These are phyloP conservation scores for Sinopyrophorus schimmeli DNA, from an alignment of 2,888 invertebrate species.

Conservation along the genomic window DNA sequence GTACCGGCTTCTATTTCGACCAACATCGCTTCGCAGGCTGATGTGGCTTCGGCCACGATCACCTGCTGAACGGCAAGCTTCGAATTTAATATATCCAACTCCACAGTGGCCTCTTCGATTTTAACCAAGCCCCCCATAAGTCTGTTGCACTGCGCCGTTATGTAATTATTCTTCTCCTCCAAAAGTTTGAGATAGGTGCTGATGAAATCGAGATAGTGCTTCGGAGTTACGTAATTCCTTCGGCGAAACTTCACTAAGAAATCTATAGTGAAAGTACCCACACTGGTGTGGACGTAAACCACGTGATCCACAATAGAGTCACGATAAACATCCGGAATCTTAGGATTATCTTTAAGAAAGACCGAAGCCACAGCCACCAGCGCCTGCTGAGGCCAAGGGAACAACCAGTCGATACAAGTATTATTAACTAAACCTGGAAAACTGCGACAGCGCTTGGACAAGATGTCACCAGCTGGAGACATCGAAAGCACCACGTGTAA, in stretches of 20 bases:
- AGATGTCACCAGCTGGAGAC: conserved; percentile 83
- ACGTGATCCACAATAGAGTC: conserved; percentile 79
- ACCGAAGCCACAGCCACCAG: conserved; percentile 84
- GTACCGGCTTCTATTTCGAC: conserved; percentile 75
- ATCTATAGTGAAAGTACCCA: conserved; percentile 71
- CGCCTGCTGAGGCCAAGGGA: conserved; percentile 92
- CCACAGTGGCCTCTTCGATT: conserved; percentile 84
- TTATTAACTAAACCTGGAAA: conserved; percentile 93
- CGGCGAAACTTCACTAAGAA: conserved; percentile 75
- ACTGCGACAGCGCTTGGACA: conserved; percentile 83
- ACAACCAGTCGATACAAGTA: conserved; percentile 92
- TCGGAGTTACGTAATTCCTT: conserved; percentile 88
- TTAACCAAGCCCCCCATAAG: conserved; percentile 74
- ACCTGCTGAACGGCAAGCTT: conserved; percentile 82
- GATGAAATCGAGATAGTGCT: conserved; percentile 88
- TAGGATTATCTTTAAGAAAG: conserved; percentile 69
- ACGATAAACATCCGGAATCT: conserved; percentile 54
- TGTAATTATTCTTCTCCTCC: conserved; percentile 69
- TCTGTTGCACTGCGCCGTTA: conserved; percentile 68
- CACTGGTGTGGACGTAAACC: conserved; percentile 81
- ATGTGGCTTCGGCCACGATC: conserved; percentile 75
- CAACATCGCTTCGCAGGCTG: conserved; percentile 77
- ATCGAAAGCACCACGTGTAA: conserved; percentile 89
- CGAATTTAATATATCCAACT: conserved; percentile 77
- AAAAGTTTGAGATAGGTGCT: conserved; percentile 76